Percentiles rank a stretch among this genome's conserved stretches.
phyloP scores from a whole-genome alignment of 2,113 vertebrate genomes.

The Columba janthina region DNA sequence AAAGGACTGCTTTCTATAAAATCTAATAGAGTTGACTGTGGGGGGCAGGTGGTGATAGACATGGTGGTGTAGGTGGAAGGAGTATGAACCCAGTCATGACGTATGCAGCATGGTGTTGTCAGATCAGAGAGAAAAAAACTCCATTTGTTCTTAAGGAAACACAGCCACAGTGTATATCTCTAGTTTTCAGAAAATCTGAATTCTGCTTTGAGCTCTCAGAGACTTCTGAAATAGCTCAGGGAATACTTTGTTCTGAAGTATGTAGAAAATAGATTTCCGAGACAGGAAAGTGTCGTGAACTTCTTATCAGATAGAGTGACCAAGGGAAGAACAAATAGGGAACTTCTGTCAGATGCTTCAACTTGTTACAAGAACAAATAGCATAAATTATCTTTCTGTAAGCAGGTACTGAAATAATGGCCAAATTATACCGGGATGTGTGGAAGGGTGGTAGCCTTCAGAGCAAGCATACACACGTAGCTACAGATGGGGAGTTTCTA shows the following conservation, averaged over 20 bases:
- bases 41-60: not conserved
- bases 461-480: not conserved
- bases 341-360: not conserved
- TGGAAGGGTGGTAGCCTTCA: not conserved
- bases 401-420: not conserved
- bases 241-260: slow-evolving; percentile 2
- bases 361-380: not conserved
- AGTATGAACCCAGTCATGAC: not conserved
- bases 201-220: not conserved
- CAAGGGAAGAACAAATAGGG: slow-evolving; percentile 1
- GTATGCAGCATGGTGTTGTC: not conserved
- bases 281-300: not conserved
- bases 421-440: not conserved
- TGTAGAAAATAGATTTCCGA: not conserved
- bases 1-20: not conserved
- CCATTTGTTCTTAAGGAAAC: not conserved
- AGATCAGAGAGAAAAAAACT: not conserved
- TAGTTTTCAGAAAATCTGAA: not conserved
- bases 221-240: not conserved
- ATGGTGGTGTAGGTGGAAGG: not conserved
- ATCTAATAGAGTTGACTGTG: not conserved
- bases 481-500: not conserved
- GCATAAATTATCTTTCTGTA: not conserved
- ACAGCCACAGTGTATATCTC: not conserved
- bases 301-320: slow-evolving; percentile 15